Base-by-base conservation (phyloP, 2,888 invertebrate genomes). In the Plusia festucae region DNA sequence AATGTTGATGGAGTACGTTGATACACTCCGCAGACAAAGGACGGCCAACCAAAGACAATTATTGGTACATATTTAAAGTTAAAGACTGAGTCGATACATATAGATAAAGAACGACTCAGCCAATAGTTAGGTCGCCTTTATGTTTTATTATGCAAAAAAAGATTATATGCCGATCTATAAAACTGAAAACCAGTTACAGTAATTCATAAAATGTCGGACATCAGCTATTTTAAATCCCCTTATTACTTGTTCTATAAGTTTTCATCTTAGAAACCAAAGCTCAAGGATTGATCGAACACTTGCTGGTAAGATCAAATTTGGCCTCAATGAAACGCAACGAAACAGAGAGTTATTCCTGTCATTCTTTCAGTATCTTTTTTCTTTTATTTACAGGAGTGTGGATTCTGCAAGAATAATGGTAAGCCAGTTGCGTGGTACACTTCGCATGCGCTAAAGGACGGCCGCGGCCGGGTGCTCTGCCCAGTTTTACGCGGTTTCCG, bases 401-500 rank as follows among this genome's bases (percentile, higher is more conserved):
- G 90, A 3, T 94, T 94, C 76, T 94, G 94, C 78, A 94, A 93
- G 81, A 97, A 97, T 80, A 98, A 98, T 82, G 97, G 97, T 2
- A 97, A 97, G 82, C 93, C 96, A 2, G 91, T 94, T 9, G 92
- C 93, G 32, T 96, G 96, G 81, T 97, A 97, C 79, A 94, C 95
- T 7, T 92, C 95, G 15, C 97, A 98, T 87, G 90, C 95, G 27
- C 91, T 98, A 59, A 97, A 97, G 82, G 96, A 97, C 84, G 82
- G 88, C 3, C 93, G 95, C 6, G 97, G 97, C 0, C 95, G 96
- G 0, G 96, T 97, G 46, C 87, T 91, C 15, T 98, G 98, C 80
- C 98, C 98, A 0, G 96, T 97, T 69, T 90, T 98, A 61, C 95
- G 97, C 52, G 96, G 95, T 15, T 97, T 85, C 82, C 88, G 85